Base-by-base conservation (phyloP, 2,888 invertebrate species). In the Lasioglossum zephyrum region DNA sequence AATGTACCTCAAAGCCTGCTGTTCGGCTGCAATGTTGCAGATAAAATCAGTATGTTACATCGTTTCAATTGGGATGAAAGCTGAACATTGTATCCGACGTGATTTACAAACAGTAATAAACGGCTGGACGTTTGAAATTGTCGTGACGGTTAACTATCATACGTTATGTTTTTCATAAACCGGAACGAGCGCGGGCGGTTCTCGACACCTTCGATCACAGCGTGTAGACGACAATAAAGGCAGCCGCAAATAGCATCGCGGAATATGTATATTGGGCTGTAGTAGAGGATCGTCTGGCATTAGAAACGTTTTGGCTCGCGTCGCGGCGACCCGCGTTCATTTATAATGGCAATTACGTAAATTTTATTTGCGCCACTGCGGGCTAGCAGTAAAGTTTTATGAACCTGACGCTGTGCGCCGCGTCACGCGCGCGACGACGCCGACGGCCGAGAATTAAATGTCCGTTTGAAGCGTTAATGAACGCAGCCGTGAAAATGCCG, bases 261-360 rank as follows among this genome's bases (percentile, higher is more conserved):
- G 13, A 73, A 66, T 72, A 70, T n/a, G 76, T 73, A 39, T 53
- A 57, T 77, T 47, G 22, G 9, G 8, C n/a, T 22, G 16, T 57
- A 22, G 5, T 44, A n/a, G 13, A 44, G 36, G 81, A 83, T 31
- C 77, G 41, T 26, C 53, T 77, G 84, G 57, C 76, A 82, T 82
- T 49, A 69, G 47, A 69, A 73, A 31, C 73, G 16, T 36, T 11
- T 84, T 82, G 84, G 76, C 84, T 69, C 69, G 49, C 13, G 0
- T 22, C 53, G 53, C 47, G 5, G 39, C 66, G 53, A 41, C n/a
- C 72, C 44, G 26, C 70, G 77, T 47, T 79, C 79, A 76, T 79
- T 89, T 87, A 81, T 86, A 79, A 88, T 57, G 63, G 44, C 75
- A 44, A 76, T 79, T 78, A 70, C 77, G 75, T 73, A 73, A 86